Conservation (phyloP, 2,113 vertebrate genomes). For the Lophius piscatorius region DNA sequence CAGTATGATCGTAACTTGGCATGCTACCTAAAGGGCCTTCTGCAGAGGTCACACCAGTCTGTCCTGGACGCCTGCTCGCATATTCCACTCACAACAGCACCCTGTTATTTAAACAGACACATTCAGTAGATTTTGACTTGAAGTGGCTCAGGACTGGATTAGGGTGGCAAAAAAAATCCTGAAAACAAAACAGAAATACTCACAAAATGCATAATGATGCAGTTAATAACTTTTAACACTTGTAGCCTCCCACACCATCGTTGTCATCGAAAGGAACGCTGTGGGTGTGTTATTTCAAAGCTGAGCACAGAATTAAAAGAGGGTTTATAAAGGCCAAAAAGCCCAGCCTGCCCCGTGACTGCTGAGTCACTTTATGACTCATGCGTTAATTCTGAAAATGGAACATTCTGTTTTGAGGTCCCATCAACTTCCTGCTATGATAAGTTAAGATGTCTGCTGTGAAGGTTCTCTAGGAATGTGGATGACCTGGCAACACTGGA, state of each 20-base stretch:
- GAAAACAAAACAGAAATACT: not conserved
- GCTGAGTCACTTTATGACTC: constrained; percentile 27
- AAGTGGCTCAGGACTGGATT: too few species aligned
- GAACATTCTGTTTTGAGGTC: too few species aligned
- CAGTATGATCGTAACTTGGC: too few species aligned
- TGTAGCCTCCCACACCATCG: not conserved
- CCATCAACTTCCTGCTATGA: too few species aligned
- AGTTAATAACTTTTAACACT: not conserved
- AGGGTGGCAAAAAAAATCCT: too few species aligned
- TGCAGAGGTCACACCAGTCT: constrained; percentile 1
- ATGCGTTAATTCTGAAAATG: too few species aligned
- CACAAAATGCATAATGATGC: not conserved
- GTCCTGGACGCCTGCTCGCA: constrained; percentile 10
- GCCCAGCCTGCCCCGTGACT: not conserved
- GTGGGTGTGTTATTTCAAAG: not conserved
- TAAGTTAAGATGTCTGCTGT: too few species aligned
- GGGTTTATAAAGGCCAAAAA: not conserved
- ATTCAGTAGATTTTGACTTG: constrained; percentile 5
- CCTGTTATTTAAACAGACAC: constrained; percentile 1
- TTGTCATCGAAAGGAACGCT: not conserved
- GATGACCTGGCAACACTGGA: too few species aligned
- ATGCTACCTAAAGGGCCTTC: constrained; percentile 12
- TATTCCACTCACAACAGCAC: too few species aligned
- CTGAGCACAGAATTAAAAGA: not conserved
- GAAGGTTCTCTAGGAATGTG: too few species aligned